Evolutionary conservation across 2,113 vertebrate genomes (phyloP).

Genomic region (Calidris pygmaea): DNA sequence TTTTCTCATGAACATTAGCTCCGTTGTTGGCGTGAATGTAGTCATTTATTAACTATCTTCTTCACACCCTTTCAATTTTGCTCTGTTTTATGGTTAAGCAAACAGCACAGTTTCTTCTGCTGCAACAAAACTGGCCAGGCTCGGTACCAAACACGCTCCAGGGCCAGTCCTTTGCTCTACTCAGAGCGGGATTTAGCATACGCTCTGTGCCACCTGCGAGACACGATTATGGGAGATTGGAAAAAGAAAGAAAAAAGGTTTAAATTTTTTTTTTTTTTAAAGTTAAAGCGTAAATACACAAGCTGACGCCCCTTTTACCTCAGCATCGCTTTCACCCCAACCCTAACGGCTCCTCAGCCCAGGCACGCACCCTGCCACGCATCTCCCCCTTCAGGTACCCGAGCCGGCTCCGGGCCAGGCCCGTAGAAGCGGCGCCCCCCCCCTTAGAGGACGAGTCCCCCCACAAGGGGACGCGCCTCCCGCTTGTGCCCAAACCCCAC

Average conservation of each 20-base stretch:
- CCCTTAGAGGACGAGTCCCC: fast-evolving
- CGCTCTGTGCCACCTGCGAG: neutral
- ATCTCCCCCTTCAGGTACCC: no score
- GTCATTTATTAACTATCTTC: neutral
- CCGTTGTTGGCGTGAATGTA: fast-evolving
- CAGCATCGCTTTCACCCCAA: neutral
- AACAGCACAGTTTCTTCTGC: fast-evolving
- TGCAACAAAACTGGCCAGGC: fast-evolving
- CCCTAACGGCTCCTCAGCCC: fast-evolving
- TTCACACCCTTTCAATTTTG: neutral
- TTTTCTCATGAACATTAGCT: neutral
- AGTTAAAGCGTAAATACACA: fast-evolving
- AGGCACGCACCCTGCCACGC: fast-evolving
- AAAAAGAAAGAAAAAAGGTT: neutral
- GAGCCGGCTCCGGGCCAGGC: no score
- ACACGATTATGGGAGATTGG: fast-evolving
- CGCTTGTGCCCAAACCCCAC: fast-evolving
- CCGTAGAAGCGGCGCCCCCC: fast-evolving
- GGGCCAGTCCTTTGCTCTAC: fast-evolving
- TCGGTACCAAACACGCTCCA: fast-evolving
- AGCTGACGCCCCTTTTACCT: neutral
- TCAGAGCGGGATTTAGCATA: fast-evolving
- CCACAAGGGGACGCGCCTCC: neutral
- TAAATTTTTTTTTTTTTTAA: no score
- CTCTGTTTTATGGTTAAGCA: fast-evolving